Evolutionary conservation across 2,113 vertebrate species (phyloP), one percentile per base, ranked within the genome.

Genomic region (Xenopus borealis): DNA sequence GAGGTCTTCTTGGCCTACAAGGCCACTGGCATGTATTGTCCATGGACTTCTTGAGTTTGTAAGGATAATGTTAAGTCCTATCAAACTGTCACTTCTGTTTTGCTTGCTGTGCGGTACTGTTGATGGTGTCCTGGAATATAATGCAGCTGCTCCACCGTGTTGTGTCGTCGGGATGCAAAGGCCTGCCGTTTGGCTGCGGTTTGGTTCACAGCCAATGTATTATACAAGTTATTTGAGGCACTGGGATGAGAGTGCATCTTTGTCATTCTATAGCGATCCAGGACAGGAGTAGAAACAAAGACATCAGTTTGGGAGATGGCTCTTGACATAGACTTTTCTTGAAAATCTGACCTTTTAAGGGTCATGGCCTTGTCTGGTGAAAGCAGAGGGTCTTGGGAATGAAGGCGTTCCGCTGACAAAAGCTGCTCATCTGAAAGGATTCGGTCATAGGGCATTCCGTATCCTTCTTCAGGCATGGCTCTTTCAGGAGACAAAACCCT

Each of bases 181-280:
- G 94, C 96, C 80, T 99, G 97, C 86, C 97, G 94, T 90, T 98
- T 99, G 84, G 91, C 90, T 0, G 92, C 86, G 13, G 95, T 97
- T 80, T 96, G 95, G 92, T 91, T 98, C 90, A 94, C 88, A 82
- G 89, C 86, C 86, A 97, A 90, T 69, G 95, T 96, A 86, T 95
- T 97, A 80, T 96, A 97, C 63, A 93, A 91, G 87, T 96, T 97
- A 93, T 91, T 97, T 66, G 95, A 95, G 92, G 96, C 93, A 95
- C 95, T 99, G 84, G 97, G 95, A 94, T 98, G 97, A 81, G 97
- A 94, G 92, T 98, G 96, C 95, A 98, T 96, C 94, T 98, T 98
- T 86, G 95, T 96, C 94, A 98, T 97, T 91, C 96, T 93, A 86
- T 98, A 98, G 77, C 94, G 95, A 91, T 98, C 96, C 94, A 97